Percentiles rank a stretch among this genome's conserved stretches.
Evolutionary conservation across 1,140 invertebrate species (phyloP).

Genomic region (Eubasilissa regina): DNA sequence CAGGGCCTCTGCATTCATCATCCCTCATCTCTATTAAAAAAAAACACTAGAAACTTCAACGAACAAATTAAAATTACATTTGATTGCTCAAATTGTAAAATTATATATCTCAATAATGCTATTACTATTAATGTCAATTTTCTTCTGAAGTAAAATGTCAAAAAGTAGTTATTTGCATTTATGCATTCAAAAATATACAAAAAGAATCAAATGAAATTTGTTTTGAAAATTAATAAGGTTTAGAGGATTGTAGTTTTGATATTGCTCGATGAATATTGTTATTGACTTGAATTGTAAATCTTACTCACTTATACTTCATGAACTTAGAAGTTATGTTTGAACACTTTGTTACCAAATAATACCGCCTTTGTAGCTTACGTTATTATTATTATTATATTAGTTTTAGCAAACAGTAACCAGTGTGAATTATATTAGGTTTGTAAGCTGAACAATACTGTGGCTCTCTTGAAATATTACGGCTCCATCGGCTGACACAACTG

Average conservation of each 20-base stretch:
- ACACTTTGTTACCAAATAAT: constrained; percentile 61
- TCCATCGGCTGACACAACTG: constrained; percentile 38
- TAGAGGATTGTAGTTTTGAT: constrained; percentile 32
- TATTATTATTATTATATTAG: constrained; percentile 17
- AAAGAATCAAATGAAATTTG: neutral
- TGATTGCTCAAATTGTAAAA: too few relatives aligned
- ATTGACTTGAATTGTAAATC: neutral
- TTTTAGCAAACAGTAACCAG: constrained; percentile 46
- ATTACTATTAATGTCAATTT: neutral
- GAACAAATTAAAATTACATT: too few relatives aligned
- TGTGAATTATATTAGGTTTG: constrained; percentile 43
- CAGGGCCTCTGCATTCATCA: neutral
- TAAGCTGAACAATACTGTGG: constrained; percentile 55
- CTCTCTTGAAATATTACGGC: constrained; percentile 46
- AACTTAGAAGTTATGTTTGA: constrained; percentile 52
- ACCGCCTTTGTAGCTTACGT: constrained; percentile 55
- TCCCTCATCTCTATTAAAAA: constrained; percentile 25
- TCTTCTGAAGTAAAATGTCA: constrained; percentile 1
- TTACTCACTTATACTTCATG: constrained; percentile 20
- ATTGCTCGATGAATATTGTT: neutral
- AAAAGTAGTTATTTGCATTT: constrained; percentile 15
- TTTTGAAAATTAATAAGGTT: constrained; percentile 31
- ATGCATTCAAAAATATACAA: neutral
- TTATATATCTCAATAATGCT: too few relatives aligned
- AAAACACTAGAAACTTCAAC: neutral